Conservation (phyloP, 2,113 vertebrate species). For the Perca flavescens region DNA sequence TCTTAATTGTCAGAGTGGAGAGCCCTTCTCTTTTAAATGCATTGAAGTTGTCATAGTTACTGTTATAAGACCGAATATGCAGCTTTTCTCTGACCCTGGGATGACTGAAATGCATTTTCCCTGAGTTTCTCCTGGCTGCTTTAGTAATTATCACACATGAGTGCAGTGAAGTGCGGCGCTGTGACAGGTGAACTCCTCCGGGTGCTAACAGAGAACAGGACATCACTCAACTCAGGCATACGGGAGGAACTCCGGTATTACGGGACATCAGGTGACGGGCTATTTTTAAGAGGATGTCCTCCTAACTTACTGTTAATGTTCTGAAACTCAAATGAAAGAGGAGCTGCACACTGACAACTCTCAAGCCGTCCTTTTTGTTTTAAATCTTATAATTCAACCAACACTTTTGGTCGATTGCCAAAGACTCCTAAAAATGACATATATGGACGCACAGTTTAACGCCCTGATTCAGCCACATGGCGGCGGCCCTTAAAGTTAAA, state of each 20-base stretch:
- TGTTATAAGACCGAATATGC: not conserved
- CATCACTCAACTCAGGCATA: constrained; percentile 10
- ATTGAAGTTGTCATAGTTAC: not conserved
- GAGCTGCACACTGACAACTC: not conserved
- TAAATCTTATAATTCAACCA: not conserved
- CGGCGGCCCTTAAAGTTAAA: no score
- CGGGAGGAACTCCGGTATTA: not conserved
- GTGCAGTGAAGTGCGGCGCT: not conserved
- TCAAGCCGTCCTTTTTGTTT: not conserved
- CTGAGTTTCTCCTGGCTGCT: not conserved
- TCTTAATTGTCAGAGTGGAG: constrained; percentile 7
- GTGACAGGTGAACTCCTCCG: constrained; percentile 31
- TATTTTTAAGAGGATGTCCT: constrained; percentile 6
- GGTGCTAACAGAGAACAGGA: constrained; percentile 6
- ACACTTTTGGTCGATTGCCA: no score
- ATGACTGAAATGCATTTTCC: not conserved
- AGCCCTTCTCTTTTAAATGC: not conserved
- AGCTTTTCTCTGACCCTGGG: not conserved
- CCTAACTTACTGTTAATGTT: not conserved
- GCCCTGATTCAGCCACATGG: no score
- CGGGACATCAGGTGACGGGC: not conserved
- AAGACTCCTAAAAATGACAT: no score
- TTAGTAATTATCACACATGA: constrained; percentile 37
- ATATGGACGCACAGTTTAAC: no score
- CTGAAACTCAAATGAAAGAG: not conserved